Evolutionary conservation across 1,140 invertebrate species (phyloP).

Genomic region (Drosophila arawakana): DNA sequence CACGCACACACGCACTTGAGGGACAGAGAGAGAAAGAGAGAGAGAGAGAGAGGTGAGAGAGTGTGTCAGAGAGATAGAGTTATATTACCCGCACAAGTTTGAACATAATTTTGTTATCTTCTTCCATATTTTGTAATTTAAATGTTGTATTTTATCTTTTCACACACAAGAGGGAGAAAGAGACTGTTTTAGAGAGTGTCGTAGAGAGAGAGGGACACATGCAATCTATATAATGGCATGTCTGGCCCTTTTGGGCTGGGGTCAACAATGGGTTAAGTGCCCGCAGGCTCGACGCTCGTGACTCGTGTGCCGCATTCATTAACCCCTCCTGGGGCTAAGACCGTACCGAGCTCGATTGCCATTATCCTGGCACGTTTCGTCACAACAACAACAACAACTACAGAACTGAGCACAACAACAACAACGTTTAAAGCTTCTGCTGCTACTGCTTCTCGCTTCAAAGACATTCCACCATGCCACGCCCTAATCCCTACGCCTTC

Average conservation of each 20-base stretch:
- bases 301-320: conserved; percentile 53
- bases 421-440: conserved; percentile 35
- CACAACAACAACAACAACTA: conserved; percentile 16
- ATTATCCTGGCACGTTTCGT: conserved; percentile 52
- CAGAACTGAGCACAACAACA: conserved; percentile 5
- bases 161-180: not conserved
- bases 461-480: conserved; percentile 3
- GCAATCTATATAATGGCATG: conserved; percentile 21
- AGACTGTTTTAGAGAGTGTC: too few relatives aligned
- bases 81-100: conserved; percentile 17
- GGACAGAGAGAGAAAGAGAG: not conserved
- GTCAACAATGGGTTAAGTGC: conserved; percentile 55
- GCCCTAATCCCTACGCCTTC: not conserved
- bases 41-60: not conserved
- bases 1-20: conserved; percentile 20
- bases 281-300: conserved; percentile 42
- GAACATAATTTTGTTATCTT: conserved; percentile 43
- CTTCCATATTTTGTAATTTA: conserved; percentile 50
- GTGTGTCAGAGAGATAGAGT: not conserved
- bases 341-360: conserved; percentile 20
- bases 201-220: not conserved
- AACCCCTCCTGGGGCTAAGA: conserved; percentile 30
- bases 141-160: conserved; percentile 26
- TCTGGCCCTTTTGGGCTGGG: conserved; percentile 10
- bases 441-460: conserved; percentile 14